Evolutionary conservation across 92 coral and sea anemone genomes (phyloP), one percentile per base, ranked within the genome.

Genomic region (Diadumene lineata): DNA sequence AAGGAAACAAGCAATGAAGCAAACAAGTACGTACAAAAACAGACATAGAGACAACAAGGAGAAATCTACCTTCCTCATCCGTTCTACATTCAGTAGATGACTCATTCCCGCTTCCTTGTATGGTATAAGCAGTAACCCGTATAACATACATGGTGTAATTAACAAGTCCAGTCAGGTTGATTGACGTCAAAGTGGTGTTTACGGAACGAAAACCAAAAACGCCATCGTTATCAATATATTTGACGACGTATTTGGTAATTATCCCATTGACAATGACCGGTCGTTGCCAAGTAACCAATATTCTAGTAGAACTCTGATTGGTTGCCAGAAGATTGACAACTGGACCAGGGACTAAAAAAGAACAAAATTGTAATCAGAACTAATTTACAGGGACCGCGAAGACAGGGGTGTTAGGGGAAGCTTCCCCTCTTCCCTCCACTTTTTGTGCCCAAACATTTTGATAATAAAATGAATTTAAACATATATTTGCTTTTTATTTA

Each of bases 51-150:
- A n/a, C n/a, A n/a, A n/a, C n/a, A n/a, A n/a, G n/a, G n/a, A n/a
- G n/a, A n/a, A 23, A 7, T 75, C 38, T 70, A 90, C 96, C 82
- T 31, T 43, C 84, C 68, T 90, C 96, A 34, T 81, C 91, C 4
- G 92, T 90, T 32, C 43, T 70, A 16, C 76, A 34, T 62, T 75
- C 60, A 6, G 48, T 53, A 4, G 70, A 29, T 43, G 75, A 81
- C 16, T 21, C 58, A n/a, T 70, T 72, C 57, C 97, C 97, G 21
- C 62, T 51, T 33, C 97, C 93, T n/a, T 65, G 69, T 48, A 62
- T 28, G 11, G 97, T 88, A 43, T 77, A 64, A 11, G 84, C 93
- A 6, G 97, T 88, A 19, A 91, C 92, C 0, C 79, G 62, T 34
- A 91, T 72, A 58, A 64, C 73, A 64, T 88, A 91, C 28, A n/a